Evolutionary conservation across 30 jellyfish, hydroid and myxozoan genomes (phyloP).

Genomic region (Sanderia malayensis): DNA sequence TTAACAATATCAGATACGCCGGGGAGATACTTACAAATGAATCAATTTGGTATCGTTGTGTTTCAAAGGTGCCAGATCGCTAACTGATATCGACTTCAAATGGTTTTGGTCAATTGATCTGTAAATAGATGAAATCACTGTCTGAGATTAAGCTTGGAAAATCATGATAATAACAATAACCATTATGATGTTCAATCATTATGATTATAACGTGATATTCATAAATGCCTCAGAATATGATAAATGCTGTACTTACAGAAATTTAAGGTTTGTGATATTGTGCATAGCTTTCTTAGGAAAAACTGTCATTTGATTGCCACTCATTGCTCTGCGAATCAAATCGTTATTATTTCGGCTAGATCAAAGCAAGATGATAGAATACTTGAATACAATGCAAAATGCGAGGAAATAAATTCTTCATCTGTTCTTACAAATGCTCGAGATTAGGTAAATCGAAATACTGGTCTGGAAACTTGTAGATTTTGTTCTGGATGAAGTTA

Average conservation of each 20-base stretch:
- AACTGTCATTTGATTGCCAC: conserved; percentile 59
- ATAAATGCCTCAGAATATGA: not conserved
- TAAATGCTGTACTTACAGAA: conserved; percentile 48
- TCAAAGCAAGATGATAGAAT: too few species aligned
- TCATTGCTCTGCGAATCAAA: conserved; percentile 53
- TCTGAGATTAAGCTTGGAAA: too few species aligned
- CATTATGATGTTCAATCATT: not conserved
- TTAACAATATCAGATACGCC: too few species aligned
- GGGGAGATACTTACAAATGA: conserved; percentile 63
- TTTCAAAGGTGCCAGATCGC: conserved; percentile 48
- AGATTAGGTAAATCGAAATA: conserved; percentile 72
- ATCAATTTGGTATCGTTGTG: conserved; percentile 20
- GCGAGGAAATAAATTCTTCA: too few species aligned
- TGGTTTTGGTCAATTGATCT: conserved; percentile 65
- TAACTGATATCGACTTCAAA: conserved; percentile 43
- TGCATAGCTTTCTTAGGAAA: conserved; percentile 61
- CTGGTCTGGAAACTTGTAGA: conserved; percentile 76
- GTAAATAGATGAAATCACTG: conserved; percentile 11
- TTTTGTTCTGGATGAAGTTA: conserved; percentile 65
- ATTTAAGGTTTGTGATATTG: conserved; percentile 50
- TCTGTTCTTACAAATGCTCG: conserved; percentile 48
- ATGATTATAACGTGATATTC: not conserved
- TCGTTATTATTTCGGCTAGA: too few species aligned
- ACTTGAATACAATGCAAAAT: too few species aligned
- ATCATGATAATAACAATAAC: too few species aligned